Base-by-base conservation (phyloP, 2,888 invertebrate species). In the Xiphydria camelus region DNA sequence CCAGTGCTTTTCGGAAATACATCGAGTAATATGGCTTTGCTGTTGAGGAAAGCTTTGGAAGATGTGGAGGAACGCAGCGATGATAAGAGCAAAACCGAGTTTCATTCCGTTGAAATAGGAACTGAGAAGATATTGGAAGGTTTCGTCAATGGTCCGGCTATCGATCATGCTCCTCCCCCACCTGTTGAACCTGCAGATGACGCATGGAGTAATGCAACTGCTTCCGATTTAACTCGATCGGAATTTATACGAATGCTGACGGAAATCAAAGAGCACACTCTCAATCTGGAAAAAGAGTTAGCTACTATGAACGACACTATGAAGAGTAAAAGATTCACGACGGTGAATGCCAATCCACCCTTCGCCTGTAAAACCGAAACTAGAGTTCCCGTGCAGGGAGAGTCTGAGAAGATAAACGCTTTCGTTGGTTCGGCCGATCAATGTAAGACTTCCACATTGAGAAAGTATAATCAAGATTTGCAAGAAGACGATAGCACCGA, bases 231-330 rank as follows among this genome's bases (percentile, higher is more conserved):
- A 9, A 51, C 53, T 4, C 47, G 48, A 10, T 50, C 53, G 4
- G 49, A 58, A 45, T 56, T 56, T 20, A 44, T 56, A 0, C 26
- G 39, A 18, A 47, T 59, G 40, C 48, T 64, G 9, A 49, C 43
- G 3, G 63, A 64, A 18, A 51, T 66, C 9, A 60, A 55, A 19
- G 49, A 59, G 12, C 46, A 57, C 4, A 56, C 59, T 1, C 45
- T 41, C 22, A 48, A 46, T 9, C 50, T 64, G 12, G 55, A 63
- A 22, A 42, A 55, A 23, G 47, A 59, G 32, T 43, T 61, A 15
- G 41, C 41, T 3, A 26, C 45, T 4, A 49, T 60, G 40, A 60
- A 61, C 17, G 49, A 44, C 14, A 41, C 34, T 4, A 55, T 58
- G 31, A 54, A 43, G 34, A 34, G 18, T 15, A 42, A 47, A 12